Evolutionary conservation across 2,113 vertebrate species (phyloP).

Genomic region (Prunella himalayana): DNA sequence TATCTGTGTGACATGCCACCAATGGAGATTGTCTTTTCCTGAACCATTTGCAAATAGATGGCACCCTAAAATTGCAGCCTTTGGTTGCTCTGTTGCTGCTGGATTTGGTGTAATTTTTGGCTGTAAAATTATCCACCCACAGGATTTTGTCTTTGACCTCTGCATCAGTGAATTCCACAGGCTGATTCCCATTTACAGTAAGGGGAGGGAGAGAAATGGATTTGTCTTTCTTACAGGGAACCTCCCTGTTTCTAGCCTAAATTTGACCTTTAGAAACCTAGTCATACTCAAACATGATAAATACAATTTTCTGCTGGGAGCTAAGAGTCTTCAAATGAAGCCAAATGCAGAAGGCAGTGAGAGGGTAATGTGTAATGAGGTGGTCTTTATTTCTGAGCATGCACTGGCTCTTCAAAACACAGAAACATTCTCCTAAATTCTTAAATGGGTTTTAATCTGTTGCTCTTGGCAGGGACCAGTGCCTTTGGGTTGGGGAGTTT

Average conservation of each 20-base stretch:
- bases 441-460: slow-evolving; percentile 41
- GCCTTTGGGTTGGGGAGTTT: slow-evolving; percentile 19
- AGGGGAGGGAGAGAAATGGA: not conserved
- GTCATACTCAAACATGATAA: not conserved
- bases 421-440: slow-evolving; percentile 11
- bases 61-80: not conserved
- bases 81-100: not conserved
- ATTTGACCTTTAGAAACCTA: not conserved
- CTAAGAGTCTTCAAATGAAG: not conserved
- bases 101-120: not conserved
- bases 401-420: not conserved
- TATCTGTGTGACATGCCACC: not conserved
- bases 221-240: not conserved
- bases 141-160: slow-evolving; percentile 27
- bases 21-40: not conserved
- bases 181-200: slow-evolving; percentile 4
- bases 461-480: slow-evolving; percentile 28
- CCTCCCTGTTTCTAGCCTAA: not conserved
- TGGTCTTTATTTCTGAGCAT: not conserved
- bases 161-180: not conserved
- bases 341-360: not conserved
- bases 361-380: not conserved
- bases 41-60: not conserved
- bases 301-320: not conserved
- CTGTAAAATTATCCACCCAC: not conserved